Percentiles rank a stretch among this genome's conserved stretches.
phyloP scores from a whole-genome alignment of 2,113 vertebrate species.

The Raja brachyura region DNA sequence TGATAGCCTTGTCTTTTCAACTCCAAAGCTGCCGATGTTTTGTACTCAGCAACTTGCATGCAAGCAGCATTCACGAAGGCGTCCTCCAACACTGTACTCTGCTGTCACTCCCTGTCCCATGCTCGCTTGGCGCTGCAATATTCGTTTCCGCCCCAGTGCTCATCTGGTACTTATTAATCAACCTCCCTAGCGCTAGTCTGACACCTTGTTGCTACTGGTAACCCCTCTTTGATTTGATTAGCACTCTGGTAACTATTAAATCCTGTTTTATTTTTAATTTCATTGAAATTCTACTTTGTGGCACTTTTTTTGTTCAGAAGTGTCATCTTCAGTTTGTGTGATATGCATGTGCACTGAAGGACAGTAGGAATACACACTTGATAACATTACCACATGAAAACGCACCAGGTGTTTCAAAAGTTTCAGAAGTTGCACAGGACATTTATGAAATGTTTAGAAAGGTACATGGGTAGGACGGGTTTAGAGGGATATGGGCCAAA shows the following conservation, averaged over 20 bases:
- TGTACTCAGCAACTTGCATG: not conserved
- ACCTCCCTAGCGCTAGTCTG: not conserved
- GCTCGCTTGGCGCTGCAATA: not conserved
- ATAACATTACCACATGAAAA: too few relatives aligned
- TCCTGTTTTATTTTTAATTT: not conserved
- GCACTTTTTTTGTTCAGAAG: too few relatives aligned
- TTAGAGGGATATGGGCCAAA: too few relatives aligned
- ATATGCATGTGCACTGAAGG: too few relatives aligned
- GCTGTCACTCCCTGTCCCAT: slow-evolving; percentile 25
- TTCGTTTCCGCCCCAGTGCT: slow-evolving; percentile 31
- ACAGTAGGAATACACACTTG: too few relatives aligned
- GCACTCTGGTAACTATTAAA: not conserved
- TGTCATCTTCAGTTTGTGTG: too few relatives aligned
- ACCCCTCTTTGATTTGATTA: not conserved
- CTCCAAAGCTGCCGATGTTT: not conserved
- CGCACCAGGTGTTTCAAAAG: too few relatives aligned
- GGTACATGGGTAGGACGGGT: too few relatives aligned
- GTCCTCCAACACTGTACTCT: not conserved
- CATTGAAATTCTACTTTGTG: not conserved
- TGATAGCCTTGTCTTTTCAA: not conserved
- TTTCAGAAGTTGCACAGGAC: too few relatives aligned
- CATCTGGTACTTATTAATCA: slow-evolving; percentile 35
- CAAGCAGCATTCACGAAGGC: not conserved
- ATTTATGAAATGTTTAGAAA: too few relatives aligned
- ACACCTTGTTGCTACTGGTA: slow-evolving; percentile 22